Conservation (phyloP, 2,797 vertebrate genomes). For the Sebastes dallii region DNA sequence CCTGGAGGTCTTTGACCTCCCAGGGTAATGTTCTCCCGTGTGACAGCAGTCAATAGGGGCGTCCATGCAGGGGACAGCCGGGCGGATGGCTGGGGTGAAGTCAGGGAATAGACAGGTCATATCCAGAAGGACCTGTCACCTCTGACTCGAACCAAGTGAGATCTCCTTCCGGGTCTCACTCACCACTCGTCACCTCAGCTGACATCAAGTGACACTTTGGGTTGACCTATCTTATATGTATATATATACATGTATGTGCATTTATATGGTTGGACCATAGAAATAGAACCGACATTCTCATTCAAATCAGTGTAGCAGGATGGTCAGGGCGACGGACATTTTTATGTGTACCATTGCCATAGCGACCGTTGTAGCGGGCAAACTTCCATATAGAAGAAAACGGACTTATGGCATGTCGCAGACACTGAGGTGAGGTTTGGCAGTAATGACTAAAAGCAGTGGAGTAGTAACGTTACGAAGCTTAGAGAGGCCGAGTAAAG, state of each 20-base stretch:
- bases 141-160: slow-evolving; percentile 56
- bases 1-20: slow-evolving; percentile 78
- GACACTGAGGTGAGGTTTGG: too few relatives aligned
- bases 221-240: slow-evolving; percentile 60
- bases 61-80: slow-evolving; percentile 79
- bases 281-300: too few relatives aligned
- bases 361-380: too few relatives aligned
- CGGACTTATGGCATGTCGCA: rapidly evolving
- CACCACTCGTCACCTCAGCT: slow-evolving; percentile 60
- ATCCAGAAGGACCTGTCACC: slow-evolving; percentile 79
- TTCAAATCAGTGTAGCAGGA: too few relatives aligned
- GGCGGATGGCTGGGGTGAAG: slow-evolving; percentile 69
- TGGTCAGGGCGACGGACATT: too few relatives aligned
- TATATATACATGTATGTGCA: background rate
- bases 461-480: too few relatives aligned
- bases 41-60: slow-evolving; percentile 82
- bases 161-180: slow-evolving; percentile 72
- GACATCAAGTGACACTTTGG: slow-evolving; percentile 62
- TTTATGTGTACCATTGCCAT: too few relatives aligned
- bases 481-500: too few relatives aligned
- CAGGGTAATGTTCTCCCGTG: slow-evolving; percentile 73
- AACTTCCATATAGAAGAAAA: too few relatives aligned
- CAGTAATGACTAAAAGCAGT: too few relatives aligned
- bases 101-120: slow-evolving; percentile 77
- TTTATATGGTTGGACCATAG: background rate